These are phyloP conservation scores for Folsomia candida DNA, from an alignment of 2,888 invertebrate species.

Conservation along the genomic window DNA sequence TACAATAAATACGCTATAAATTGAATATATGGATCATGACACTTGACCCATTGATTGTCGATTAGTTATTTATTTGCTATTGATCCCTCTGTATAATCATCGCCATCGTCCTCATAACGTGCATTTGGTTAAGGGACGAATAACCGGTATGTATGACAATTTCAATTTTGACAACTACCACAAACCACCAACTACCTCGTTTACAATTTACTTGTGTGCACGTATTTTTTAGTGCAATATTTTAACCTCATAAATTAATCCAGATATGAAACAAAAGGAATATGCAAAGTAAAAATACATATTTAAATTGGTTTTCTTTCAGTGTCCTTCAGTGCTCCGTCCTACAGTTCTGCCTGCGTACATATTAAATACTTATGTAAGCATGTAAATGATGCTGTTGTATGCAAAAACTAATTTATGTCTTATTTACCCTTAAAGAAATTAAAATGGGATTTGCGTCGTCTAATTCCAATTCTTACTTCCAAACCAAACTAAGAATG, in stretches of 20 bases:
- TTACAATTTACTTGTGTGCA: background rate
- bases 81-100: background rate
- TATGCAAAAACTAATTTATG: background rate
- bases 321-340: background rate
- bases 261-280: background rate
- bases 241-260: background rate
- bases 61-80: background rate
- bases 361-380: background rate
- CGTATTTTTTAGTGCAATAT: too few species aligned
- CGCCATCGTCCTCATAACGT: too few species aligned
- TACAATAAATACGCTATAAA: background rate
- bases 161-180: background rate
- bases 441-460: background rate
- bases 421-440: background rate
- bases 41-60: background rate
- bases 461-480: constrained; percentile 2
- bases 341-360: background rate
- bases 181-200: background rate
- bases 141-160: too few species aligned
- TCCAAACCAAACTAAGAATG: too few species aligned
- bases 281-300: background rate
- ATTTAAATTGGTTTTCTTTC: background rate
- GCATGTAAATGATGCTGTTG: background rate
- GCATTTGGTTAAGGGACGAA: too few species aligned
- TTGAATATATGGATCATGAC: background rate